Percentiles rank a stretch among this genome's conserved stretches.
phyloP scores from a whole-genome alignment of 64 coral and sea anemone genomes.

The Dendrophyllia cribrosa region DNA sequence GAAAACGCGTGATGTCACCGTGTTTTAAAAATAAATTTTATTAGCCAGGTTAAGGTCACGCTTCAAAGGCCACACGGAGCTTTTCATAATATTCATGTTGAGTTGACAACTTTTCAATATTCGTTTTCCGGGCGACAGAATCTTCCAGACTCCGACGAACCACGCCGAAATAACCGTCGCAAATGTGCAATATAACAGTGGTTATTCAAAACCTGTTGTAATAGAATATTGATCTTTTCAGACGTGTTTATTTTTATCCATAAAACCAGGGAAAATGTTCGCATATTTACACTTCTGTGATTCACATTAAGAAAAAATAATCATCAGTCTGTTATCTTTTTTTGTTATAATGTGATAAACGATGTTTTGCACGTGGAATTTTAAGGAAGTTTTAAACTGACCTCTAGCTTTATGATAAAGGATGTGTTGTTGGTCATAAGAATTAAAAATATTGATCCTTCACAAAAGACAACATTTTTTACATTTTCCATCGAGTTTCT shows the following conservation, averaged over 20 bases:
- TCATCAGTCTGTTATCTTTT: too few species aligned
- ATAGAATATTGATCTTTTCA: too few species aligned
- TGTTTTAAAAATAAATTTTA: slow-evolving; percentile 27
- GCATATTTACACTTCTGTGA: too few species aligned
- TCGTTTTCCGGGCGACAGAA: slow-evolving; percentile 23
- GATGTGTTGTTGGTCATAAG: background rate
- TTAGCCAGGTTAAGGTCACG: slow-evolving; percentile 9
- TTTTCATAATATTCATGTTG: background rate
- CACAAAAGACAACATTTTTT: background rate
- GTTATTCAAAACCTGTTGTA: too few species aligned
- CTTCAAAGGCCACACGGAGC: slow-evolving; percentile 17
- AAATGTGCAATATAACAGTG: background rate
- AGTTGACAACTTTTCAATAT: background rate
- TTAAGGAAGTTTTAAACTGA: background rate
- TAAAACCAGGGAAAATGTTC: too few species aligned
- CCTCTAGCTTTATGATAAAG: background rate
- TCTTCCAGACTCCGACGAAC: too few species aligned
- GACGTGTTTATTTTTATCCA: too few species aligned
- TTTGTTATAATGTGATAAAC: too few species aligned
- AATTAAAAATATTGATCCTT: slow-evolving; percentile 41
- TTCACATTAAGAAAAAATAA: too few species aligned
- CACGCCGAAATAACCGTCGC: background rate
- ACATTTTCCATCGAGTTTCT: slow-evolving; percentile 21
- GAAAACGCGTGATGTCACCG: slow-evolving; percentile 13
- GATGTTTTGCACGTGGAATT: background rate